Evolutionary conservation across 2,888 invertebrate genomes (phyloP).

Genomic region (Philereme transversata): DNA sequence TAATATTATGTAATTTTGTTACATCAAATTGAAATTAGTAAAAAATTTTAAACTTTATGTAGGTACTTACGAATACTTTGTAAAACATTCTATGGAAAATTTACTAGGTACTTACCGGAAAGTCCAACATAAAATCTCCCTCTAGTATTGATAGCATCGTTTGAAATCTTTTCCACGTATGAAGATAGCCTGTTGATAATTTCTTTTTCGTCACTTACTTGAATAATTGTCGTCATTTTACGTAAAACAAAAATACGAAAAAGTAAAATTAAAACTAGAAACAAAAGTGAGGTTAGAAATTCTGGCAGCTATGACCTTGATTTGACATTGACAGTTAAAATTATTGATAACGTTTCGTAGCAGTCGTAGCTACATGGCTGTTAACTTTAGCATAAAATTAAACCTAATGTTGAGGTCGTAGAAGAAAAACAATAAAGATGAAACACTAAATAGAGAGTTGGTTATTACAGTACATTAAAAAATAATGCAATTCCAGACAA

Average conservation of each 20-base stretch:
- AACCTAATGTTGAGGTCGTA: neutral
- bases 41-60: too few species aligned
- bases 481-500: too few species aligned
- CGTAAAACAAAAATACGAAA: conserved; percentile 7
- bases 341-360: conserved; percentile 6
- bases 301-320: conserved; percentile 24
- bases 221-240: conserved; percentile 75
- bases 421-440: too few species aligned
- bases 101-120: conserved; percentile 84
- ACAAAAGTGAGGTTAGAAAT: conserved; percentile 20
- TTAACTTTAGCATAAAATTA: neutral
- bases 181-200: conserved; percentile 84
- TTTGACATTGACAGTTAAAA: conserved; percentile 8
- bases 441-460: conserved; percentile 19
- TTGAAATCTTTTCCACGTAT: conserved; percentile 86
- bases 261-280: conserved; percentile 6
- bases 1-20: too few species aligned
- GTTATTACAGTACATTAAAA: too few species aligned
- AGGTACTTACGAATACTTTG: neutral
- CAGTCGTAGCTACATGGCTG: neutral
- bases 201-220: conserved; percentile 79
- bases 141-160: conserved; percentile 85
- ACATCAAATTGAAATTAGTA: too few species aligned
- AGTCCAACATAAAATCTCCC: conserved; percentile 90
- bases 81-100: conserved; percentile 5